Base-by-base conservation (phyloP, 2,888 invertebrate species). In the Altica lythri region DNA sequence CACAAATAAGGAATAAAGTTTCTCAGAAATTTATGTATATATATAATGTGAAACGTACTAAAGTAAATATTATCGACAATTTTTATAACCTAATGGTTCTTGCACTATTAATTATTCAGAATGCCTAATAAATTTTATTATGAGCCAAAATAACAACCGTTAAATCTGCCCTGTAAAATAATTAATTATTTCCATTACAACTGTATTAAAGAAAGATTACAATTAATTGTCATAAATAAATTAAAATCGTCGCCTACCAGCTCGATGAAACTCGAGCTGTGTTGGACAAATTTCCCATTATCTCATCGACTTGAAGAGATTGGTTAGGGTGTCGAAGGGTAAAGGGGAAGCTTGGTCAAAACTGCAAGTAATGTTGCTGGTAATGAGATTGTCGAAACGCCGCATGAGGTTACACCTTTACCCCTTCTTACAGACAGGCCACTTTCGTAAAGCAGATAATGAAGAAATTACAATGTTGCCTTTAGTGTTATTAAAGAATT, bases 371-470 rank as follows among this genome's bases (percentile, higher is more conserved):
- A 75, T 65, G 75, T 67, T 66, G 61, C 59, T 64, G 65, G 70
- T 75, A 76, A 76, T 75, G 75, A 76, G 76, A 75, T 73, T 75
- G 76, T 75, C 74, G 55, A 71, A 69, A 68, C 72, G 53, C 74
- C 50, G 71, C 73, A 68, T 74, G 74, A 63, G 72, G 71, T 67
- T 73, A 71, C 74, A 74, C 74, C 72, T 73, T 71, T 70, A 73
- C 69, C 73, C 73, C 72, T 66, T 57, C 55, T 37, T 25, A 10
- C 29, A 8, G 25, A 6, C 25, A 5, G 29, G n/a, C n/a, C 29
- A 14, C 17, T 12, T 4, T 35, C 4, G 16, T 35, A 5, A n/a
- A 35, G 13, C 1, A 16, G 34, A 34, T 35, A 35, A 35, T 35
- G 35, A 35, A 17, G 35, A 14, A 14, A 5, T 13, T 16, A n/a